Percentiles rank a stretch among this genome's conserved stretches.
Conservation (phyloP, 2,797 vertebrate genomes). For the Pipistrellus kuhlii region DNA sequence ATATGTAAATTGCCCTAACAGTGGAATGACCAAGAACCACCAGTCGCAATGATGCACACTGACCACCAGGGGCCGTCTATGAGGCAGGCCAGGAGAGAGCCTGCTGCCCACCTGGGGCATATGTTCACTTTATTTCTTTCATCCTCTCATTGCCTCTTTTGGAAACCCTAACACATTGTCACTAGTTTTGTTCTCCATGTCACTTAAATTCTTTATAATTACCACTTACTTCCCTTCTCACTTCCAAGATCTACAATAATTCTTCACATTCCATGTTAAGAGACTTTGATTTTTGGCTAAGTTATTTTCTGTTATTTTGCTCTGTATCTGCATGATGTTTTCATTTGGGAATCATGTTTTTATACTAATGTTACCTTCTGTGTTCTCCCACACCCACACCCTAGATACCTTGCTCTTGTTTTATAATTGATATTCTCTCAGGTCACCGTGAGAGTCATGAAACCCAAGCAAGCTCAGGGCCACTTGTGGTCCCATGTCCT, state of each 20-base stretch:
- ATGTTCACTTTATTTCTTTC: background rate
- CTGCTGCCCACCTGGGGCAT: too few relatives aligned
- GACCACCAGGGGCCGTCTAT: too few relatives aligned
- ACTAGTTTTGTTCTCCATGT: background rate
- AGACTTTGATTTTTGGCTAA: too few relatives aligned
- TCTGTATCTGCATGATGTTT: background rate
- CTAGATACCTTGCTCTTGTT: background rate
- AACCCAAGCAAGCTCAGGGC: background rate
- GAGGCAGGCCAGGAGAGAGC: too few relatives aligned
- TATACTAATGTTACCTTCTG: too few relatives aligned
- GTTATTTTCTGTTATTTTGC: background rate
- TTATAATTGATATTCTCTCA: background rate
- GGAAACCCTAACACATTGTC: background rate
- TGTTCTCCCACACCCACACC: background rate
- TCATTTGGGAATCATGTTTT: background rate
- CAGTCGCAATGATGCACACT: too few relatives aligned
- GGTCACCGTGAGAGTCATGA: background rate
- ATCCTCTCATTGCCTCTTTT: background rate
- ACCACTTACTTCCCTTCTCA: background rate
- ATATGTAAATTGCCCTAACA: too few relatives aligned
- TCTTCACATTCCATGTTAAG: accelerated
- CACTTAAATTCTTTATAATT: background rate
- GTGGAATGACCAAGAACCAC: too few relatives aligned
- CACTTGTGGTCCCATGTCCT: too few relatives aligned
- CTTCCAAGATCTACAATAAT: background rate